These are phyloP conservation scores for Schlechtendalia chinensis DNA, from an alignment of 1,140 invertebrate genomes.

Conservation along the genomic window DNA sequence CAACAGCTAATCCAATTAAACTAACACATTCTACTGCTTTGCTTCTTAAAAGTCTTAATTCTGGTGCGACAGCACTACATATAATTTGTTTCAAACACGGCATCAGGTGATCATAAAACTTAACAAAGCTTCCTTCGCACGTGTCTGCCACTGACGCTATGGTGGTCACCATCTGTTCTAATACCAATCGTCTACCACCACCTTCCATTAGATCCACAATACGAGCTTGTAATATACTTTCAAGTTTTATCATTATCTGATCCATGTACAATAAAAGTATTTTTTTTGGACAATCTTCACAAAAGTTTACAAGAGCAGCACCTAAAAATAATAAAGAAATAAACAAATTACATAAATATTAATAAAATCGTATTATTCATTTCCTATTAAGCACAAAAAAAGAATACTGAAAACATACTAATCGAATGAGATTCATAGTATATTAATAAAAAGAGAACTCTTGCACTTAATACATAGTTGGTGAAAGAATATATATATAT, in stretches of 20 bases:
- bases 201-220: constrained; percentile 90
- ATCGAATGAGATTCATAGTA: no score
- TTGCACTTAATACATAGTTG: no score
- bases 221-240: constrained; percentile 86
- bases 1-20: constrained; percentile 96
- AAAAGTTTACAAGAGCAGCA: constrained; percentile 97
- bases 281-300: constrained; percentile 95
- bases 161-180: constrained; percentile 97
- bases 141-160: constrained; percentile 99
- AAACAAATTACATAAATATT: background rate
- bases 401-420: no score
- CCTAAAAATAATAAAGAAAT: constrained; percentile 55
- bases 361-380: no score
- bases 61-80: constrained; percentile 83
- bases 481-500: no score
- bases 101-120: constrained; percentile 77
- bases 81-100: constrained; percentile 97
- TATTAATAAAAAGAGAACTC: no score
- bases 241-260: constrained; percentile 86
- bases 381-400: no score
- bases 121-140: constrained; percentile 91
- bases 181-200: constrained; percentile 90
- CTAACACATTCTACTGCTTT: constrained; percentile 99
- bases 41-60: constrained; percentile 82
- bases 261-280: constrained; percentile 89